phyloP scores from a whole-genome alignment of 2,797 vertebrate species.

The Octomys mimax region DNA sequence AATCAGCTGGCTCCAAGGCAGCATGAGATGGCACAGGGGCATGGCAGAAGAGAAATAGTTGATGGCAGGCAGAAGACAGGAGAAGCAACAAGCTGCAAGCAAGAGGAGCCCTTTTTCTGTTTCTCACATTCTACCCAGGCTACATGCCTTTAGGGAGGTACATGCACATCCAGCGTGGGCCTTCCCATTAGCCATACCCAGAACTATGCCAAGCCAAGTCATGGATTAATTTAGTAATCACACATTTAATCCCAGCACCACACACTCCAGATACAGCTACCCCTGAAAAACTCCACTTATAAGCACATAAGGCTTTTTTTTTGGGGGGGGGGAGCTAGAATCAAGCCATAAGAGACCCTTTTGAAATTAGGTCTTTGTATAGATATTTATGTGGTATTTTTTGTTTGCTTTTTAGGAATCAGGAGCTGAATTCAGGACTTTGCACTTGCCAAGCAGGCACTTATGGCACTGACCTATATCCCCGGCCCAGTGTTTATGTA shows the following conservation, averaged over 20 bases:
- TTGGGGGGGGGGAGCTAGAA: background rate
- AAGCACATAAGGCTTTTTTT: background rate
- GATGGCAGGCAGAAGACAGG: background rate
- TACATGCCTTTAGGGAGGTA: background rate
- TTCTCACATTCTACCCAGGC: background rate
- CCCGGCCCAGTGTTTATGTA: background rate
- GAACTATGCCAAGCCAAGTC: background rate
- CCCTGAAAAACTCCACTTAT: background rate
- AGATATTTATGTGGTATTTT: background rate
- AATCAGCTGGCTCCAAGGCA: background rate
- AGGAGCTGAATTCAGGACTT: no score
- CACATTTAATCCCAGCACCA: background rate
- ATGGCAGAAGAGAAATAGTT: background rate
- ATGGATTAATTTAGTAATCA: background rate
- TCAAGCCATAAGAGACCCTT: background rate
- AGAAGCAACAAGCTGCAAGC: background rate
- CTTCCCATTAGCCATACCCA: background rate
- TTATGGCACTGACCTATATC: no score
- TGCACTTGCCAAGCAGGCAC: no score
- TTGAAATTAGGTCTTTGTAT: constrained; percentile 26
- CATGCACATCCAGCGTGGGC: background rate
- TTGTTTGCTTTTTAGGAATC: no score
- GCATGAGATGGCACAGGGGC: background rate
- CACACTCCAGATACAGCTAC: background rate
- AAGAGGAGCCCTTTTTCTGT: background rate